phyloP scores from a whole-genome alignment of 2,888 invertebrate species.

The Ophion costatus region DNA sequence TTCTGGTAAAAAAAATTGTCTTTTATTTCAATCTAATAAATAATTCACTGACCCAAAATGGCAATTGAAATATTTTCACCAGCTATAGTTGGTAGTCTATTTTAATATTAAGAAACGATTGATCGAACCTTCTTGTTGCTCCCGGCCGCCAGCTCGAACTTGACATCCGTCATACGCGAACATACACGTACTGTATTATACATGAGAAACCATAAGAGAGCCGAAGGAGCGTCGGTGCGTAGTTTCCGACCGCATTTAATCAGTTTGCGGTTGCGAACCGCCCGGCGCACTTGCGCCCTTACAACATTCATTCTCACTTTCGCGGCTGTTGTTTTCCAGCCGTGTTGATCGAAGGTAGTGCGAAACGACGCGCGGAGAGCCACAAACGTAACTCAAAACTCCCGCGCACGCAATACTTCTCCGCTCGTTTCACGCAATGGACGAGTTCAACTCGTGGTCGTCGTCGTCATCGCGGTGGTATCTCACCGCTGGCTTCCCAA shows the following conservation, averaged over 20 bases:
- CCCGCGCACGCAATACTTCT: slow-evolving; percentile 61
- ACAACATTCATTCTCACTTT: slow-evolving; percentile 25
- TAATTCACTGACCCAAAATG: too few species aligned
- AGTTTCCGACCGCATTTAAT: slow-evolving; percentile 80
- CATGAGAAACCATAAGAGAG: slow-evolving; percentile 45
- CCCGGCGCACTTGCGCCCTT: slow-evolving; percentile 62
- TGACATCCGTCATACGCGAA: not conserved
- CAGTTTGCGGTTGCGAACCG: slow-evolving; percentile 79
- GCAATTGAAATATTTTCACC: too few species aligned
- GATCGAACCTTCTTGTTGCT: not conserved
- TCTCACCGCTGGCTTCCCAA: slow-evolving; percentile 58
- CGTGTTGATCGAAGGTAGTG: slow-evolving; percentile 10
- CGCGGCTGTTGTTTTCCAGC: slow-evolving; percentile 23
- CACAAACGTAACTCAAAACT: slow-evolving; percentile 65
- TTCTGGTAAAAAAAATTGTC: not conserved
- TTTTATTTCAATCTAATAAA: not conserved
- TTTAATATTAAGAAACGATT: too few species aligned
- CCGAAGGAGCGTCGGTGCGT: slow-evolving; percentile 52
- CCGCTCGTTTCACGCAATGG: slow-evolving; percentile 63
- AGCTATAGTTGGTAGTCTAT: too few species aligned
- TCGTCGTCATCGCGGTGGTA: slow-evolving; percentile 29
- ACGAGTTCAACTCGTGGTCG: slow-evolving; percentile 52
- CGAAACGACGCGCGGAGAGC: slow-evolving; percentile 31
- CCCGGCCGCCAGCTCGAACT: not conserved
- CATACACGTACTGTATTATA: not conserved